Percentiles rank a stretch among this genome's conserved stretches.
phyloP scores from a whole-genome alignment of 2,113 vertebrate genomes.

The Melanostigma gelatinosum region DNA sequence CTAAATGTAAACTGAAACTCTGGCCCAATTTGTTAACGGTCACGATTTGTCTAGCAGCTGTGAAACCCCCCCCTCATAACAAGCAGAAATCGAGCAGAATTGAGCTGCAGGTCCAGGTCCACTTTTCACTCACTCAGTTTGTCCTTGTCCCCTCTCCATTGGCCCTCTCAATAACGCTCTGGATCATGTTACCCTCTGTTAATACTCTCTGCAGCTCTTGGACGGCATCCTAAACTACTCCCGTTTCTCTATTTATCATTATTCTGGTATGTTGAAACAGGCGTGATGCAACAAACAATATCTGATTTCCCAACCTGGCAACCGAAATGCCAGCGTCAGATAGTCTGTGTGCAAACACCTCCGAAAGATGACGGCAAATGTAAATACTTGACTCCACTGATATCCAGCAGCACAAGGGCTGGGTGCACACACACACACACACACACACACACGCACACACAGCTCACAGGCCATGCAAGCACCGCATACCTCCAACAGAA shows the following conservation, averaged over 20 bases:
- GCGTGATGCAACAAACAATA: conserved; percentile 79
- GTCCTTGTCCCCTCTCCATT: conserved; percentile 70
- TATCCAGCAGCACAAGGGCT: conserved; percentile 45
- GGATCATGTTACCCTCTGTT: conserved; percentile 75
- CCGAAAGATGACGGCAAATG: conserved; percentile 67
- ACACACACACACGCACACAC: conserved; percentile 24
- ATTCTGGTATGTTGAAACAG: conserved; percentile 82
- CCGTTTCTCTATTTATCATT: conserved; percentile 78
- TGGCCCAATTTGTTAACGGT: conserved; percentile 2
- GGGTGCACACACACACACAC: conserved; percentile 10
- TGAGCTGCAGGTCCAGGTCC: conserved; percentile 45
- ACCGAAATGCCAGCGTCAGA: conserved; percentile 58
- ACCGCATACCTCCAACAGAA: conserved; percentile 51
- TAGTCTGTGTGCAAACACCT: conserved; percentile 75
- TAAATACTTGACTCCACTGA: conserved; percentile 74
- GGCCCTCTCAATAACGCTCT: conserved; percentile 69
- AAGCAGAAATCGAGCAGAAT: conserved; percentile 11
- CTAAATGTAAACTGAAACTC: conserved; percentile 15
- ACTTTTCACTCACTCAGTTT: conserved; percentile 46
- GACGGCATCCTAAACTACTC: conserved; percentile 72
- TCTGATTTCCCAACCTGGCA: conserved; percentile 80
- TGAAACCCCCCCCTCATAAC: neutral
- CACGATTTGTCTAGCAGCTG: conserved; percentile 39
- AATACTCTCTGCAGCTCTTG: conserved; percentile 70
- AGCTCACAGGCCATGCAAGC: conserved; percentile 31